Percentiles rank a stretch among this genome's conserved stretches.
Conservation (phyloP, 2,113 vertebrate genomes). For the Odocoileus hemionus region DNA sequence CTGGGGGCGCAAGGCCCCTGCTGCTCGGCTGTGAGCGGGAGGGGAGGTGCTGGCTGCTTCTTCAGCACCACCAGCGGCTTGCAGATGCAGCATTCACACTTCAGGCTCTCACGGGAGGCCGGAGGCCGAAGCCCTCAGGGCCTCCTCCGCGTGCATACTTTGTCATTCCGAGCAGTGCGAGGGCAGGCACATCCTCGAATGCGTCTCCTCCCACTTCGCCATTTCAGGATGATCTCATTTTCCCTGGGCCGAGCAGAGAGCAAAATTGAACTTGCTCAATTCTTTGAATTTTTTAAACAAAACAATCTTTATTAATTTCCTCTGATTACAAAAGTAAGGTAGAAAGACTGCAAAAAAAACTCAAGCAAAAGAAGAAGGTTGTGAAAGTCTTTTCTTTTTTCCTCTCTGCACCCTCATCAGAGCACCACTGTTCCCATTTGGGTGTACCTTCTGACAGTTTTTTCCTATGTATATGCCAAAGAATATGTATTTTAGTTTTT, state of each 20-base stretch:
- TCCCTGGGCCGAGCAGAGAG: not conserved
- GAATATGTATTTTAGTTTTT: constrained; percentile 25
- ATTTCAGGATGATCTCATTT: not conserved
- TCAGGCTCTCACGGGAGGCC: constrained; percentile 35
- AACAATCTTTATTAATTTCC: constrained; percentile 17
- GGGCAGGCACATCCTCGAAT: too few relatives aligned
- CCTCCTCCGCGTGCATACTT: not conserved
- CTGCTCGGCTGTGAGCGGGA: not conserved
- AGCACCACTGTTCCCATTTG: not conserved
- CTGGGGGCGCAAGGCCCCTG: not conserved
- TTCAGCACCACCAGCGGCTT: not conserved
- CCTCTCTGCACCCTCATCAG: not conserved
- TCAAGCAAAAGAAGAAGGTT: not conserved
- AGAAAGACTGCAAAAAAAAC: not conserved
- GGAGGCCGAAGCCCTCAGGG: constrained; percentile 33
- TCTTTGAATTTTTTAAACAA: not conserved
- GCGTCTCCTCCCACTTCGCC: not conserved
- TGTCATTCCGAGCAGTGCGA: not conserved
- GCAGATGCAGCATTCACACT: constrained; percentile 28
- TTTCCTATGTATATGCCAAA: not conserved
- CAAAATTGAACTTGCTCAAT: not conserved
- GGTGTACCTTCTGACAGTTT: not conserved
- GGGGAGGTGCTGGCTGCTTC: not conserved
- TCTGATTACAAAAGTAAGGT: not conserved
- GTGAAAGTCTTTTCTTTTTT: not conserved